Conservation (phyloP, 2,797 vertebrate species). For the Heteromormyrus szaboi region DNA sequence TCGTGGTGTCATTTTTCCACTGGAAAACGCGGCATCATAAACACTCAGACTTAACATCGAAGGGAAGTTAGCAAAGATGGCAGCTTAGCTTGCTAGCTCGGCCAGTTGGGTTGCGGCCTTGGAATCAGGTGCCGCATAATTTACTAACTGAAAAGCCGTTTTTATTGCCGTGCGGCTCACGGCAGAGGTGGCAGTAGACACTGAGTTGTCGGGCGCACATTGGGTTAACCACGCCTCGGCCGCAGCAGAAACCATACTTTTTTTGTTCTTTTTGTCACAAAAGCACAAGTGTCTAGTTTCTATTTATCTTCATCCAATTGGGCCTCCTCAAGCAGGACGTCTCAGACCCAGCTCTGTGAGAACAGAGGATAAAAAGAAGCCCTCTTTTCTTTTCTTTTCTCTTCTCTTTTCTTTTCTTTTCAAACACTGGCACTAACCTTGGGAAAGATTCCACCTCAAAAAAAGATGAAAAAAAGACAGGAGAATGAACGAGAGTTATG, state of each 20-base stretch:
- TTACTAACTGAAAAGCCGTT: not conserved
- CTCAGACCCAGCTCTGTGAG: constrained; percentile 16
- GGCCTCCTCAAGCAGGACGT: constrained; percentile 22
- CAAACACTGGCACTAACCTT: constrained; percentile 26
- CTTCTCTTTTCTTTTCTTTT: not conserved
- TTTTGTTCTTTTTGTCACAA: constrained; percentile 24
- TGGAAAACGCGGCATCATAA: not conserved
- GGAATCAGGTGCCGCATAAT: not conserved
- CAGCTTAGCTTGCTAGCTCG: not conserved
- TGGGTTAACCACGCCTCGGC: constrained; percentile 17
- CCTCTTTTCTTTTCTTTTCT: constrained; percentile 17
- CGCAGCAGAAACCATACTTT: constrained; percentile 20
- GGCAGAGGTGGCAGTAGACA: not conserved
- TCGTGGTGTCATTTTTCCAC: not conserved
- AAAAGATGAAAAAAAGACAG: constrained; percentile 12
- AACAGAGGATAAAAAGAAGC: not conserved
- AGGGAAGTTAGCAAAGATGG: not conserved
- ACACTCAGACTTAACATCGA: not conserved
- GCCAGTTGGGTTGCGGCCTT: not conserved
- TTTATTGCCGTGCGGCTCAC: not conserved
- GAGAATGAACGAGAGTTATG: constrained; percentile 38
- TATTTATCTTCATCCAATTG: constrained; percentile 26
- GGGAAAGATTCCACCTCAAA: constrained; percentile 45
- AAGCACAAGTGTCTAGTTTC: constrained; percentile 28
- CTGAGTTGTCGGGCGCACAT: not conserved